Conservation (phyloP, 2,113 vertebrate genomes). For the Hydrochoerus hydrochaeris region DNA sequence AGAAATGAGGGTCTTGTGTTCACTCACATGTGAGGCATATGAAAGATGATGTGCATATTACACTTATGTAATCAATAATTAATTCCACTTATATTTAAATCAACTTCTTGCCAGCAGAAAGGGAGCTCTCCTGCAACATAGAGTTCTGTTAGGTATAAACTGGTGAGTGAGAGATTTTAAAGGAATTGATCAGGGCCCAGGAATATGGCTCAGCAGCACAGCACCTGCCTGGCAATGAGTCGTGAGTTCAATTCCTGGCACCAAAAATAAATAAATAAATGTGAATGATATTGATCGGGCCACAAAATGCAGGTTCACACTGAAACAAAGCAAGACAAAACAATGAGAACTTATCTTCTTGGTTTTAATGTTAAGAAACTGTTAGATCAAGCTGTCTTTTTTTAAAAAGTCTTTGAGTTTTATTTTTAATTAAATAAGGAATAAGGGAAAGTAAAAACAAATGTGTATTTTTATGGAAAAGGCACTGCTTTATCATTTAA, state of each 20-base stretch:
- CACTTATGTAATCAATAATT: constrained; percentile 1
- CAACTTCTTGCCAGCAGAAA: background rate
- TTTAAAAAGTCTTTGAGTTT: background rate
- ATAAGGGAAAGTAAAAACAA: constrained; percentile 34
- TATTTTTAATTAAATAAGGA: constrained; percentile 64
- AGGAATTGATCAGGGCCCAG: background rate
- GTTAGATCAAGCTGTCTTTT: constrained; percentile 33
- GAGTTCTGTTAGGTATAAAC: background rate
- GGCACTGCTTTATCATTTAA: constrained; percentile 29
- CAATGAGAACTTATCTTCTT: background rate
- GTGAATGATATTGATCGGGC: background rate
- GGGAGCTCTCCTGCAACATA: background rate
- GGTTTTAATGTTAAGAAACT: constrained; percentile 26
- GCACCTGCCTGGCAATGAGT: no score
- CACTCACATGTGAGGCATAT: background rate
- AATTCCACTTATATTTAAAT: constrained; percentile 59
- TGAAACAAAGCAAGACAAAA: background rate
- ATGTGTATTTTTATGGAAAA: constrained; percentile 54
- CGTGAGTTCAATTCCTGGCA: no score
- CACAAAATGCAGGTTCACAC: background rate
- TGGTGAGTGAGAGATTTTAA: background rate
- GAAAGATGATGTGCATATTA: background rate
- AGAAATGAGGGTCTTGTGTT: constrained; percentile 29
- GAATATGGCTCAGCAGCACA: no score
- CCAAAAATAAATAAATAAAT: no score